Evolutionary conservation across 2,888 invertebrate genomes (phyloP), one percentile per base, ranked within the genome.

Genomic region (Sphaerophoria taeniata): DNA sequence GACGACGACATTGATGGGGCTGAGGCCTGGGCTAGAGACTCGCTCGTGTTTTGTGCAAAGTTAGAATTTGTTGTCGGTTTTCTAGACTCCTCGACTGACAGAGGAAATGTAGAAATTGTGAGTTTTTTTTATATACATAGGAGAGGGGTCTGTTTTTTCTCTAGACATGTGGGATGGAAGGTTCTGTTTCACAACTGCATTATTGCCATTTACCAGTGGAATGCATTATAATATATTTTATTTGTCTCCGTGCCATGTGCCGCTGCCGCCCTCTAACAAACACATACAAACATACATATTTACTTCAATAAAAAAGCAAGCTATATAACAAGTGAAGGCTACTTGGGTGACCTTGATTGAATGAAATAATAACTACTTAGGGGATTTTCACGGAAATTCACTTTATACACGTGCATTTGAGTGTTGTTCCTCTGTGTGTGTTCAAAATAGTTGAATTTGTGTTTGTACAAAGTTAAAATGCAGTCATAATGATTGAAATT

Each of bases 281-380:
- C 24, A 24, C 24, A 24, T 24, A 24, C 24, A 24, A 1, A 24
- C 24, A 24, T 24, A 24, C 24, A 24, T 24, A 24, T 24, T 24
- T 24, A 24, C 2, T 24, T 24, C 24, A 24, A 24, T 24, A 43
- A n/a, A 47, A 55, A 63, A 51, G 36, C 61, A 6, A 39, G 7
- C 33, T 47, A 14, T 31, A 47, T 6, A 47, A 12, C 14, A 63
- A 47, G 24, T 67, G 81, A 74, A 83, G 78, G 84, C 61, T 72
- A 49, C 76, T 58, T 43, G 61, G 39, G 34, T 79, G 75, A 79
- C 84, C 84, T 84, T 84, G 79, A 79, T 84, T 71, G 69, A 69
- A 84, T 72, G 60, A 72, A 84, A 84, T 53, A 67, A 58, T 55
- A 55, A 45, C 56, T 60, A 71, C n/a, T 7, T 5, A 74, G 60